Evolutionary conservation across 1,140 invertebrate genomes (phyloP), one percentile per base, ranked within the genome.

Genomic region (Chironomus striatipennis): DNA sequence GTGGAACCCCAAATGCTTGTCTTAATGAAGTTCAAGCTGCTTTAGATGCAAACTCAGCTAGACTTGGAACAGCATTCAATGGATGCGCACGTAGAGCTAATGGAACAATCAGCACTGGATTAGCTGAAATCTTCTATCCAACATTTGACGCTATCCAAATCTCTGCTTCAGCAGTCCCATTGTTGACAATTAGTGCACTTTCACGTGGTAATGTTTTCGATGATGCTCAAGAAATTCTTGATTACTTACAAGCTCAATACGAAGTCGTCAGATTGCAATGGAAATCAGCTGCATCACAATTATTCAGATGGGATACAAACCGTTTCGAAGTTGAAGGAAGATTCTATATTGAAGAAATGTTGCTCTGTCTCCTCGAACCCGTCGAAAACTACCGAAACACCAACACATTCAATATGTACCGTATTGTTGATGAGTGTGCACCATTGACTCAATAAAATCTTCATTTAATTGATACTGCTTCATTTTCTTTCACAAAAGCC

Each of bases 191-290:
- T 12, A 17, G 10, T 70, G 65, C 20, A 20, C 18, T 70, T 3
- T 70, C 65, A 70, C 17, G 65, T 9, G 65, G 65, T 9, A 70
- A 70, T 21, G 65, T 70, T 7, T 70, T 70, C 6, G 65, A 70
- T 18, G 65, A 70, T 70, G 7, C 17, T 1, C 6, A 70, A 8
- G 65, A 15, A 7, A 70, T 70, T 10, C 7, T 70, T 18, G 65
- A 70, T 9, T 70, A 70, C 18, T 70, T 70, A 10, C 5, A 21
- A 7, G n/a, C 65, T 7, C 65, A 21, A 20, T 70, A 70, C 65
- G 6, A 70, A 18, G 65, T 70, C 18, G 20, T 70, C 20, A 21
- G 4, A 0, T 10, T 70, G 7, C 65, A 70, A 70, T 70, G 65
- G 65, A 9, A 8, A 21, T 15, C 15, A 70, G 65, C 65, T 18